These are phyloP conservation scores for Drosophila ohnishii DNA, from an alignment of 1,140 invertebrate genomes.

Conservation along the genomic window DNA sequence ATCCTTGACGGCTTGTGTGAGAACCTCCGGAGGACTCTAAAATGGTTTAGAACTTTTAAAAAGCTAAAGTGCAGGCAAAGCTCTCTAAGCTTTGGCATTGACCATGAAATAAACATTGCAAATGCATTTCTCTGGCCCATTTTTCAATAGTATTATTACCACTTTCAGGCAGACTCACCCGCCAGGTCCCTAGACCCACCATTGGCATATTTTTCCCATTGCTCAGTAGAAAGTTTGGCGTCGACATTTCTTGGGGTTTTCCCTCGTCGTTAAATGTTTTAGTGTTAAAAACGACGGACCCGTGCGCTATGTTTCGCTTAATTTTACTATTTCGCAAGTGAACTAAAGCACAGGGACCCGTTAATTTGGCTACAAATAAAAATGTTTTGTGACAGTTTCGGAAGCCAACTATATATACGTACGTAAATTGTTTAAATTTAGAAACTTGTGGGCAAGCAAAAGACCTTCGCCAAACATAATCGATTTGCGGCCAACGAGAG, in stretches of 20 bases:
- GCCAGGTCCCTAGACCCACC: conserved; percentile 92
- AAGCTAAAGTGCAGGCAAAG: conserved; percentile 38
- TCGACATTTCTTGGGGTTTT: conserved; percentile 43
- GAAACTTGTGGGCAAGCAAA: conserved; percentile 42
- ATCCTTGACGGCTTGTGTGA: conserved; percentile 88
- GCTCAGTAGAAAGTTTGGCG: conserved; percentile 86
- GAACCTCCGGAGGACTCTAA: conserved; percentile 88
- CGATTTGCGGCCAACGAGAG: conserved; percentile 7
- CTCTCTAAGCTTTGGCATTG: conserved; percentile 47
- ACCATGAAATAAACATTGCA: conserved; percentile 29
- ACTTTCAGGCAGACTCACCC: conserved; percentile 84
- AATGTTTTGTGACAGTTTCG: conserved; percentile 49
- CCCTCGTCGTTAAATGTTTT: neutral
- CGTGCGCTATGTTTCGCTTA: neutral
- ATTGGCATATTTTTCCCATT: conserved; percentile 87
- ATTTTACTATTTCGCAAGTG: conserved; percentile 50
- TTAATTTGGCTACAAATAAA: conserved; percentile 55
- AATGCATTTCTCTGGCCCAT: conserved; percentile 14
- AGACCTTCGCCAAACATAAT: conserved; percentile 27
- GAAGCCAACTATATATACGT: conserved; percentile 25
- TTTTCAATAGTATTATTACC: conserved; percentile 43
- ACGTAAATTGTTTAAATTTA: conserved; percentile 66
- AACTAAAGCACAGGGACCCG: conserved; percentile 36
- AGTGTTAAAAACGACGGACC: neutral
- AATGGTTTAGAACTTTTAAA: conserved; percentile 23